Conservation (phyloP, 2,113 vertebrate species). For the Haemorhous mexicanus region DNA sequence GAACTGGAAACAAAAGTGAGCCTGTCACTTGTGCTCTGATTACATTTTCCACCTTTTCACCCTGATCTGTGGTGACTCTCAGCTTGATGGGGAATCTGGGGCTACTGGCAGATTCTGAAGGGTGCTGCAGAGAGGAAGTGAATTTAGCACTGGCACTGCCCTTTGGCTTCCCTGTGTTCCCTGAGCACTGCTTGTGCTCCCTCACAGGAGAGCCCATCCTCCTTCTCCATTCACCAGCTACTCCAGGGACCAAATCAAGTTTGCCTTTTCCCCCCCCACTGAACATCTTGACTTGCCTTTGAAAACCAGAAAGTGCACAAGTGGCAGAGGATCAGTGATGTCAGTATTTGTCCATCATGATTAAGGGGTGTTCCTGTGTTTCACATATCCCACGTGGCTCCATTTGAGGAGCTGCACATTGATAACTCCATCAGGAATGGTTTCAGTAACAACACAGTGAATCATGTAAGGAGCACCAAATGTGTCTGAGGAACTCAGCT, state of each 20-base stretch:
- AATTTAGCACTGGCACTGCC: background rate
- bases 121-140: background rate
- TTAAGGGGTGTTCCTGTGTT: background rate
- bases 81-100: background rate
- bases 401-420: background rate
- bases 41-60: background rate
- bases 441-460: background rate
- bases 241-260: background rate
- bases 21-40: background rate
- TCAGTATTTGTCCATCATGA: background rate
- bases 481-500: background rate
- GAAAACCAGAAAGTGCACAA: background rate
- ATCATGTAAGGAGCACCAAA: background rate
- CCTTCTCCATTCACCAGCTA: background rate
- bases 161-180: background rate
- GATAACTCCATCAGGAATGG: background rate
- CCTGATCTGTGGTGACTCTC: background rate
- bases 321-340: background rate
- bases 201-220: background rate
- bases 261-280: rapidly evolving
- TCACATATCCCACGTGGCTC: background rate
- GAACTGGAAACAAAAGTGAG: background rate
- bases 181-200: rapidly evolving
- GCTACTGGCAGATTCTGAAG: background rate
- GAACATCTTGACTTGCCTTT: background rate